Evolutionary conservation across 2,113 vertebrate genomes (phyloP).

Genomic region (Dendropsophus ebraccatus): DNA sequence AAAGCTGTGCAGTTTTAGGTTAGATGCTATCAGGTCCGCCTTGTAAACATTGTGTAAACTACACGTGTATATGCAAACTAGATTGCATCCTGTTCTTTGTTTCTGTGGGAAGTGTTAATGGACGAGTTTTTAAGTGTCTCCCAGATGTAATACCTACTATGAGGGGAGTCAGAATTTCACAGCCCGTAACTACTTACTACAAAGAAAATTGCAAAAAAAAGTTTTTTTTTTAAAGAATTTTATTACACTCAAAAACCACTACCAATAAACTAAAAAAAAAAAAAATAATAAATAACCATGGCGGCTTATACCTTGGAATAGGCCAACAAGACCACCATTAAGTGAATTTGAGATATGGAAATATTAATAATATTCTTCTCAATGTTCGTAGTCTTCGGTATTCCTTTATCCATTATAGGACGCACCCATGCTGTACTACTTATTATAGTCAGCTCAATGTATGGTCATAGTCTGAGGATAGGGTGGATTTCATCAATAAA

Average conservation of each 20-base stretch:
- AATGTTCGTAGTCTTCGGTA: too few relatives aligned
- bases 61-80: constrained; percentile 53
- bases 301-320: too few relatives aligned
- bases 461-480: too few relatives aligned
- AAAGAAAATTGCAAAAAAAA: background rate
- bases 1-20: constrained; percentile 51
- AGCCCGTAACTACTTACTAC: background rate
- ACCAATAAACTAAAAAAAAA: too few relatives aligned
- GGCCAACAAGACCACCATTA: too few relatives aligned
- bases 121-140: constrained; percentile 15
- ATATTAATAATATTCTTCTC: too few relatives aligned
- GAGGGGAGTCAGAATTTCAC: background rate
- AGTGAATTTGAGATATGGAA: too few relatives aligned
- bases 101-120: constrained; percentile 43
- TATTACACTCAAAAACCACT: background rate
- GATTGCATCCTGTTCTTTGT: constrained; percentile 41
- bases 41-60: constrained; percentile 28
- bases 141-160: background rate
- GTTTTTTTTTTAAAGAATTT: background rate
- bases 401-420: too few relatives aligned
- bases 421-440: too few relatives aligned
- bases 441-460: too few relatives aligned
- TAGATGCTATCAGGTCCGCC: constrained; percentile 60
- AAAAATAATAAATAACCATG: too few relatives aligned
- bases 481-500: too few relatives aligned